phyloP scores from a whole-genome alignment of 1,140 invertebrate species.

The Hyposmocoma kahamanoa region DNA sequence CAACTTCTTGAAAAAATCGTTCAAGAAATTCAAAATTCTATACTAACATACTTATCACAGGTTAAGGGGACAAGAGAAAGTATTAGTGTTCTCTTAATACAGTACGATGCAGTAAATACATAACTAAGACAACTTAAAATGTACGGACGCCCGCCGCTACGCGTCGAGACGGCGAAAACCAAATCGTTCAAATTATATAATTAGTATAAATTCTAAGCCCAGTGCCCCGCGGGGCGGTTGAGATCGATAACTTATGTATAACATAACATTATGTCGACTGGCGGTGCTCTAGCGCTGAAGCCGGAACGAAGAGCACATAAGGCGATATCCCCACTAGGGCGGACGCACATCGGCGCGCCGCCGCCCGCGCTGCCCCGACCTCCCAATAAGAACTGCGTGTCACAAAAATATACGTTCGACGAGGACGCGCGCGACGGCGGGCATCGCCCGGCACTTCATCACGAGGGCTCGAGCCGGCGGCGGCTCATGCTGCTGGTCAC shows the following conservation, averaged over 20 bases:
- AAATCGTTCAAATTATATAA: slow-evolving; percentile 48
- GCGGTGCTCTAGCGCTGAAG: slow-evolving; percentile 46
- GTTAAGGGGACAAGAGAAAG: slow-evolving; percentile 72
- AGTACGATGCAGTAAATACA: slow-evolving; percentile 42
- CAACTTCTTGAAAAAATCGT: slow-evolving; percentile 55
- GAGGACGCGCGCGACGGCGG: not conserved
- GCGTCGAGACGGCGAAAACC: slow-evolving; percentile 21
- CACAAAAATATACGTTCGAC: no score
- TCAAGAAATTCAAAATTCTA: slow-evolving; percentile 61
- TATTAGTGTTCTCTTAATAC: slow-evolving; percentile 66
- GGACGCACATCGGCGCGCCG: not conserved
- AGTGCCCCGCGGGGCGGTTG: slow-evolving; percentile 48
- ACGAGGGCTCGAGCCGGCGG: slow-evolving; percentile 32
- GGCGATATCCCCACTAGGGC: slow-evolving; percentile 21
- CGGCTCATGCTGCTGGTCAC: slow-evolving; percentile 19
- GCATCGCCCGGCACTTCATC: no score
- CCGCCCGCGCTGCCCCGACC: not conserved
- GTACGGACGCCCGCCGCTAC: slow-evolving; percentile 18
- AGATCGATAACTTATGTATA: slow-evolving; percentile 68
- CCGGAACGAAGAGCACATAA: slow-evolving; percentile 29
- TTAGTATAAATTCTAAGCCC: slow-evolving; percentile 57
- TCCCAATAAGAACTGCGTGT: no score
- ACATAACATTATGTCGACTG: slow-evolving; percentile 40
- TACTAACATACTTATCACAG: slow-evolving; percentile 72
- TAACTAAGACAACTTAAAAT: slow-evolving; percentile 62